phyloP scores from a whole-genome alignment of 1,140 invertebrate genomes.

The Cydia fagiglandana region DNA sequence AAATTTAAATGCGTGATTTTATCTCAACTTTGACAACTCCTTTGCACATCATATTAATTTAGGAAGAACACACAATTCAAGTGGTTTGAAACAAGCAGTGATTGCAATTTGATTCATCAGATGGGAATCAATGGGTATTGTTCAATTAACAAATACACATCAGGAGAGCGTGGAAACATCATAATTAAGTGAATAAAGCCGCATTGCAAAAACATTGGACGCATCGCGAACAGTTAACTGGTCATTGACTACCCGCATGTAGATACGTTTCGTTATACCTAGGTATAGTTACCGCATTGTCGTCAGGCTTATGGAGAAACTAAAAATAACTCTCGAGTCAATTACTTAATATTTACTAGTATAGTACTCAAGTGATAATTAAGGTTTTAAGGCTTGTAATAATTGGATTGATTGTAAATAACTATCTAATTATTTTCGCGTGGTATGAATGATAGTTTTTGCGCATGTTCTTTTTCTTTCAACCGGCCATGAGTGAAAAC shows the following conservation, averaged over 20 bases:
- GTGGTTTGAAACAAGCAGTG: neutral
- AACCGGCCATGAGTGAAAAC: neutral
- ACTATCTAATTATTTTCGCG: no score
- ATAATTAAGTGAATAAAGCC: slow-evolving; percentile 37
- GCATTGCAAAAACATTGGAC: slow-evolving; percentile 43
- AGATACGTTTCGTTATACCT: slow-evolving; percentile 1
- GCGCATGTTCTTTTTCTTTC: neutral
- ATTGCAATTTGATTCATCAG: neutral
- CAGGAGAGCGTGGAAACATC: slow-evolving; percentile 32
- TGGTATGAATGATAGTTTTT: neutral
- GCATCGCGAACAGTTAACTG: slow-evolving; percentile 47
- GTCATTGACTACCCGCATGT: slow-evolving; percentile 49
- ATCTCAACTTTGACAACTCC: slow-evolving; percentile 8
- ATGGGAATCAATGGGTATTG: slow-evolving; percentile 45
- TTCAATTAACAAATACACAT: slow-evolving; percentile 47
- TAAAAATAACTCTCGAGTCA: neutral
- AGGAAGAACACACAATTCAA: neutral
- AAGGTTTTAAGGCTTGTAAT: no score
- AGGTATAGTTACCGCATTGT: neutral
- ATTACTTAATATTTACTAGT: no score
- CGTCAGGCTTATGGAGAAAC: neutral
- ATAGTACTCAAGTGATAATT: no score
- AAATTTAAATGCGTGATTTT: neutral
- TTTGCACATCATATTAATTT: neutral
- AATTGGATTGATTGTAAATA: no score